Evolutionary conservation across 2,797 vertebrate genomes (phyloP).

Genomic region (Chelon auratus): DNA sequence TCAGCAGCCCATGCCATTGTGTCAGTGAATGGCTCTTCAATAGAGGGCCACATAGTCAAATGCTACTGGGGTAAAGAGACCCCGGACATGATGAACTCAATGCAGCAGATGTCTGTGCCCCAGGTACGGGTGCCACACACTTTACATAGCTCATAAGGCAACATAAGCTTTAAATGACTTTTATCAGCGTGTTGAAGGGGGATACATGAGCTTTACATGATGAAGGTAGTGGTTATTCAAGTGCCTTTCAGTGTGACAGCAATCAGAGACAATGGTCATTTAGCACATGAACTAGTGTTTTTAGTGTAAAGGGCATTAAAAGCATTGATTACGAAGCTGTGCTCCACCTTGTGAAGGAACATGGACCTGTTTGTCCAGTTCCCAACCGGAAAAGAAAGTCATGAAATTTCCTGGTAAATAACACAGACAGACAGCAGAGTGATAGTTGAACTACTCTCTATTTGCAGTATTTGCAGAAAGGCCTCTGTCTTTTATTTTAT

Average conservation of each 20-base stretch:
- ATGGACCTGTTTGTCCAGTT: not conserved
- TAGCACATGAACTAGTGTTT: no score
- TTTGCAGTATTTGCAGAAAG: no score
- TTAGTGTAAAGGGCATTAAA: not conserved
- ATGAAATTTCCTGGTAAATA: not conserved
- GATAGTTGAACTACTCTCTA: no score
- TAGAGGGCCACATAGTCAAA: conserved; percentile 96
- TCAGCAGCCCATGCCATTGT: conserved; percentile 97
- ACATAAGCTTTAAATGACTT: not conserved
- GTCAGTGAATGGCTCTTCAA: conserved; percentile 94
- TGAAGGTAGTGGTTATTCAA: no score
- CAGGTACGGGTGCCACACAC: conserved; percentile 72
- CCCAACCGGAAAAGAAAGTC: not conserved
- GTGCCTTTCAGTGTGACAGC: no score
- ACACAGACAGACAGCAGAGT: no score
- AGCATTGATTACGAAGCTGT: not conserved
- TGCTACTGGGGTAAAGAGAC: conserved; percentile 99
- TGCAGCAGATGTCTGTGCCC: conserved; percentile 90
- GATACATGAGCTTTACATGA: no score
- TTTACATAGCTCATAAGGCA: not conserved
- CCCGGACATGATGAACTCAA: conserved; percentile 91
- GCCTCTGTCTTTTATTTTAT: no score
- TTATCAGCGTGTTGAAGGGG: not conserved
- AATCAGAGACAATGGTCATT: no score
- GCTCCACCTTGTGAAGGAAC: not conserved